Base-by-base conservation (phyloP, 1,140 invertebrate genomes). In the Batillaria attramentaria region DNA sequence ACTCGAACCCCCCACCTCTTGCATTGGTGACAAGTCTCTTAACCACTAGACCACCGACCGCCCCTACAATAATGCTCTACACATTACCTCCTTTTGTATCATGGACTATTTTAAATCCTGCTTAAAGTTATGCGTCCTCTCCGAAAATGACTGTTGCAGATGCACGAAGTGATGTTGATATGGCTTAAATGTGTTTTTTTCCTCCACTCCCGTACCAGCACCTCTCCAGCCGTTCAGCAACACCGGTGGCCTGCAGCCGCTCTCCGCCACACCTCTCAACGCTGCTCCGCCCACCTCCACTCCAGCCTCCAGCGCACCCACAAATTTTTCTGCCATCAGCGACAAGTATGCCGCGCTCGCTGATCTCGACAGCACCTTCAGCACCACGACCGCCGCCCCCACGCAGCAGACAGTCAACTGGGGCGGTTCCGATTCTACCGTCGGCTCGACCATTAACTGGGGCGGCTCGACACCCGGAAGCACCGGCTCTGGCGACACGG, bases 281-380 rank as follows among this genome's bases (percentile, higher is more conserved):
- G 77, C 73, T 41, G 66, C 76, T n/a, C 72, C 77, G 33, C 42
- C 83, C 20, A 69, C 77, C n/a, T 68, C 79, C 35, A 72, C 78
- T 13, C 60, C 81, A 43, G 54, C 74, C 3, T 39, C 81, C 65
- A 57, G 79, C 10, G 31, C 72, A 13, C 50, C 72, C 24, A 65
- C 81, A 20, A 57, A 70, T 20, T 42, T 77, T 28, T 43, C 79
- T 24, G 28, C 75, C 66, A 79, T 77, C 46, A 72, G 79, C 50
- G 86, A 89, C 77, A 84, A 84, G 62, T 89, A 89, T 66, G 86
- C 87, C 37, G 86, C 86, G 0, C 79, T 89, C 37, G 86, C 86
- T n/a, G 86, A 87, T 66, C 79, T 89, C 1, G 84, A 84, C 78
- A 82, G 80, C 65, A 75, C 78, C 35, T 85, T 85, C 72, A 70